Evolutionary conservation across 2,888 invertebrate species (phyloP).

Genomic region (Drosophila kanekoi): DNA sequence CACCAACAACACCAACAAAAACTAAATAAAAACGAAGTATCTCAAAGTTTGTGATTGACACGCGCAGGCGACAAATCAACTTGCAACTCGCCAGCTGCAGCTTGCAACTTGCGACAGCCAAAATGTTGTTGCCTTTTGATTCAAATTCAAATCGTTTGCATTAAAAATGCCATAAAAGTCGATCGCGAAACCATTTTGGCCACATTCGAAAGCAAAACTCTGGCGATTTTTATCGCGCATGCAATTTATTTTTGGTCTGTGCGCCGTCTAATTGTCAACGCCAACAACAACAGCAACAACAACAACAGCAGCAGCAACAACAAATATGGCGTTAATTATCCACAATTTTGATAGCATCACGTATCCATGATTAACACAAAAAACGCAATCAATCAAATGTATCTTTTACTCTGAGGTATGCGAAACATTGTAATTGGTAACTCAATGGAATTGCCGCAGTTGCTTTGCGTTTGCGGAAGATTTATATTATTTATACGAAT

Average conservation of each 20-base stretch:
- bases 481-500: slow-evolving; percentile 53
- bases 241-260: slow-evolving; percentile 63
- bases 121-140: slow-evolving; percentile 49
- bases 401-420: slow-evolving; percentile 67
- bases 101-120: slow-evolving; percentile 26
- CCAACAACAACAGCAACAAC: slow-evolving; percentile 12
- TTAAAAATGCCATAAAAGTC: slow-evolving; percentile 67
- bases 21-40: not conserved
- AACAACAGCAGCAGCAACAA: slow-evolving; percentile 26
- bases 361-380: slow-evolving; percentile 75
- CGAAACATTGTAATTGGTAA: slow-evolving; percentile 75
- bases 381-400: slow-evolving; percentile 76
- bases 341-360: slow-evolving; percentile 80
- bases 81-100: slow-evolving; percentile 42
- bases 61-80: slow-evolving; percentile 79
- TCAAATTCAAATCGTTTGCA: slow-evolving; percentile 80
- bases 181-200: slow-evolving; percentile 49
- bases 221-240: slow-evolving; percentile 63
- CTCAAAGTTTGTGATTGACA: slow-evolving; percentile 64
- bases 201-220: slow-evolving; percentile 55
- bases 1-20: no score
- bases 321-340: slow-evolving; percentile 81
- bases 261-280: slow-evolving; percentile 49
- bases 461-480: slow-evolving; percentile 51
- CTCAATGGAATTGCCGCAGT: slow-evolving; percentile 51